These are phyloP conservation scores for Dendronephthya gigantea DNA, from an alignment of 64 coral and sea anemone genomes.

Conservation along the genomic window DNA sequence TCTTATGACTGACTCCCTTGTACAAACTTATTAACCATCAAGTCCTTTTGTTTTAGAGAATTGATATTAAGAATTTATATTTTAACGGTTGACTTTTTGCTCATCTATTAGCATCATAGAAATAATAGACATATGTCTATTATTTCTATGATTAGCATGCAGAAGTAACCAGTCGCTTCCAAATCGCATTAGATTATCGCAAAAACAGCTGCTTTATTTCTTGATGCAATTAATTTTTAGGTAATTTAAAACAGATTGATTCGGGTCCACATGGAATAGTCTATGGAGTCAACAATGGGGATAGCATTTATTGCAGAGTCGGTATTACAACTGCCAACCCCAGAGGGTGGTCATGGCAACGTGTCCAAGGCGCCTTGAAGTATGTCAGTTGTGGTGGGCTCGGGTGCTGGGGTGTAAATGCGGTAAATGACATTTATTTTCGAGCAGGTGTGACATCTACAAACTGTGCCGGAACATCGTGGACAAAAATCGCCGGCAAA, in stretches of 20 bases:
- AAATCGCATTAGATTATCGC: too few relatives aligned
- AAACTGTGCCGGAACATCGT: not conserved
- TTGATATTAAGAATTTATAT: too few relatives aligned
- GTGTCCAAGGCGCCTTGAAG: not conserved
- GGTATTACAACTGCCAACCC: constrained; percentile 17
- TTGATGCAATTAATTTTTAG: not conserved
- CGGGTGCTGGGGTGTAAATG: constrained; percentile 1
- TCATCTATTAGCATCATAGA: too few relatives aligned
- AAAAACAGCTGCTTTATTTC: too few relatives aligned
- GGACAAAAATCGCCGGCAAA: not conserved
- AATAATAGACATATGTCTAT: too few relatives aligned
- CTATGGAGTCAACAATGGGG: not conserved
- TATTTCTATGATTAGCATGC: too few relatives aligned
- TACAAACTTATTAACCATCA: too few relatives aligned
- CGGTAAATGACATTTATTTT: not conserved
- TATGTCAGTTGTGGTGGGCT: constrained; percentile 7
- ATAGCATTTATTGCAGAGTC: not conserved
- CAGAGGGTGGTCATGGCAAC: not conserved
- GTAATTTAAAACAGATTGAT: not conserved
- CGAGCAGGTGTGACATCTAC: not conserved
- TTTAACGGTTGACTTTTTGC: too few relatives aligned
- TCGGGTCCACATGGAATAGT: constrained; percentile 21
- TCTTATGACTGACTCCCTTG: too few relatives aligned
- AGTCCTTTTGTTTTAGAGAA: too few relatives aligned
- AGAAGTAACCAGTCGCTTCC: too few relatives aligned